Evolutionary conservation across 92 coral and sea anemone species (phyloP), one percentile per base, ranked within the genome.

Genomic region (Zoanthus sansibaricus): DNA sequence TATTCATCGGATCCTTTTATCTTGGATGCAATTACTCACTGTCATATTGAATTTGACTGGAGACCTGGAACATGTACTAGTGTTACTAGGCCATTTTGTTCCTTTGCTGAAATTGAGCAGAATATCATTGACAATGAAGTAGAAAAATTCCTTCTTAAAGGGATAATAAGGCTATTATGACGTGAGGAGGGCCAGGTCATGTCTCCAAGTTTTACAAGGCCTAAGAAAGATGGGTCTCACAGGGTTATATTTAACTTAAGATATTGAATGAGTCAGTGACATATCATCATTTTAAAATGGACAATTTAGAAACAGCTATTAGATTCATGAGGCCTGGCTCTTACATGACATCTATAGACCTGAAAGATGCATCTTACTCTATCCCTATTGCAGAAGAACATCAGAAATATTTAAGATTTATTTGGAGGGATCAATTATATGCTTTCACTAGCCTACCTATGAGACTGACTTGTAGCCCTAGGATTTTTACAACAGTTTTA

Each of bases 361-460:
- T 89, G 52, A 85, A 85, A 70, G 89, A 89, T 72, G 92, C 90
- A 5, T 92, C 86, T 76, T 89, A 92, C 20, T 89, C 92, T 75
- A 92, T 92, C 25, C 91, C 91, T 54, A 46, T 87, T 78, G 91
- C 93, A 48, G 17, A 91, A 15, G 88, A 86, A 71, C 90, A 77
- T 46, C 90, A 86, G 51, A 59, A 86, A 42, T 86, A 72, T 76
- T 76, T 88, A 56, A 86, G 85, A 52, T 89, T 77, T 58, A 18
- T 80, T 47, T 92, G 91, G 95, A 87, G 72, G 78, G 89, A 84
- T 17, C 84, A 64, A 31, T 73, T 89, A 61, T 89, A 83, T 84
- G 83, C 86, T 30, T 93, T 78, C 77, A 69, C 68, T 82, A 69
- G 92, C 20, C 59, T 89, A 37, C 90, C 90, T 30, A 92, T 89